phyloP scores from a whole-genome alignment of 1,140 invertebrate genomes.

The Sitobion miscanthi region DNA sequence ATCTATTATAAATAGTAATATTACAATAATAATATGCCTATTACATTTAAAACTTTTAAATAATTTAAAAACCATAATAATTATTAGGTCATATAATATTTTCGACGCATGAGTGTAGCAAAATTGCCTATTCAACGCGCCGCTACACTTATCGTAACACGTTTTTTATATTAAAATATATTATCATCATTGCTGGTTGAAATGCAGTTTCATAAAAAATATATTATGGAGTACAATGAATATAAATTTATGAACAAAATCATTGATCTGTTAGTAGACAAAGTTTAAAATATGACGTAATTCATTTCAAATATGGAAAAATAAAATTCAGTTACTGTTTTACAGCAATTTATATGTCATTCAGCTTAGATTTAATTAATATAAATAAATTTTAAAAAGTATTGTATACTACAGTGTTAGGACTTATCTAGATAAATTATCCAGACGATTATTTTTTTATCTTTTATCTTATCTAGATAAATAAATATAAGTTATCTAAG shows the following conservation, averaged over 20 bases:
- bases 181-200: neutral
- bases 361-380: neutral
- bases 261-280: neutral
- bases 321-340: too few relatives aligned
- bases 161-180: neutral
- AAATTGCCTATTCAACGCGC: neutral
- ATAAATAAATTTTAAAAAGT: neutral
- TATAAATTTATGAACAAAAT: neutral
- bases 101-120: neutral
- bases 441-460: too few relatives aligned
- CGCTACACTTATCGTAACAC: neutral
- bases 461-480: too few relatives aligned
- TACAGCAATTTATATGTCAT: too few relatives aligned
- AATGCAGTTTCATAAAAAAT: neutral
- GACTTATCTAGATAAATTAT: too few relatives aligned
- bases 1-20: neutral
- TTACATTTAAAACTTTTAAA: neutral
- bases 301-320: too few relatives aligned
- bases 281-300: too few relatives aligned
- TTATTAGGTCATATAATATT: neutral
- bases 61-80: neutral
- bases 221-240: neutral
- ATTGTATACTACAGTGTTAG: neutral
- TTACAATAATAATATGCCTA: neutral
- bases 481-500: too few relatives aligned